Percentiles rank a stretch among this genome's conserved stretches.
phyloP scores from a whole-genome alignment of 2,888 invertebrate species.

The Apocheima hispidaria region DNA sequence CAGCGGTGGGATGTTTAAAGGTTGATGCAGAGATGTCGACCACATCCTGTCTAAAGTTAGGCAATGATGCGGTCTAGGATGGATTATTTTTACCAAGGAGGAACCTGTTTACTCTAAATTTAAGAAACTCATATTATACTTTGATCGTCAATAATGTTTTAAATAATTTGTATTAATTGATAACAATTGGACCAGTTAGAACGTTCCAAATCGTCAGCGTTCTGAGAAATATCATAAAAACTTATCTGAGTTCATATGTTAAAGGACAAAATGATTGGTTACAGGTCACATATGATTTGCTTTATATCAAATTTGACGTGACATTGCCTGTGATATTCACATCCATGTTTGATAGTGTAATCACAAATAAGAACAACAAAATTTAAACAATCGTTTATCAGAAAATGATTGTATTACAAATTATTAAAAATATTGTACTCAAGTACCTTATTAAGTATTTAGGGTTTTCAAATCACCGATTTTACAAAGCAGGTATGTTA shows the following conservation, averaged over 20 bases:
- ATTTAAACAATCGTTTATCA: background rate
- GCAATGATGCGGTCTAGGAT: no score
- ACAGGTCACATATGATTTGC: conserved; percentile 16
- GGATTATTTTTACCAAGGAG: background rate
- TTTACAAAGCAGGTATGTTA: no score
- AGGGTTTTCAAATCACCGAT: no score
- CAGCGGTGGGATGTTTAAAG: no score
- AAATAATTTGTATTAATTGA: background rate
- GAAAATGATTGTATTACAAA: background rate
- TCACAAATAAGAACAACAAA: background rate
- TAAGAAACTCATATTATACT: no score
- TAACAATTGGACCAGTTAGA: conserved; percentile 12
- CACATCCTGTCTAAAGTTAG: no score
- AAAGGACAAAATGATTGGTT: conserved; percentile 15
- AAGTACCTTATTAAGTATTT: no score
- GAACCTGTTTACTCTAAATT: no score
- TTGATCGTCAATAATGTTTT: background rate
- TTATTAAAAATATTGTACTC: no score
- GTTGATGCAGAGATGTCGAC: no score
- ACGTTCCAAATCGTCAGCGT: conserved; percentile 6
- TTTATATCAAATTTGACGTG: conserved; percentile 18
- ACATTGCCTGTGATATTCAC: conserved; percentile 6
- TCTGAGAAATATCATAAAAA: conserved; percentile 6
- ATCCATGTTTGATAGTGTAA: conserved; percentile 2
- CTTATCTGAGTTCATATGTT: conserved; percentile 14